Base-by-base conservation (phyloP, 2,888 invertebrate species). In the Noctua pronuba region DNA sequence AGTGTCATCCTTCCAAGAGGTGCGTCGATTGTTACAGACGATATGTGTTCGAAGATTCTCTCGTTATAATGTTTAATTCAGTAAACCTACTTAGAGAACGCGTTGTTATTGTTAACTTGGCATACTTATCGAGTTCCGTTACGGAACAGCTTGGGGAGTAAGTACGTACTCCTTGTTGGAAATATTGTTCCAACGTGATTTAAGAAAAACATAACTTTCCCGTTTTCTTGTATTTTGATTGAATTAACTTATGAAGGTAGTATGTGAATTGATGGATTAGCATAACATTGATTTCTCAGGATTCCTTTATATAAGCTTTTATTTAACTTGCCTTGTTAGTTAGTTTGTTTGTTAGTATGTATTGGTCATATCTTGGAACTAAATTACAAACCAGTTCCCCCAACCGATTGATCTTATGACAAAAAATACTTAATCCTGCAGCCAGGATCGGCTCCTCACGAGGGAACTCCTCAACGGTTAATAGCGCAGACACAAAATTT, bases 101-200 rank as follows among this genome's bases (percentile, higher is more conserved):
- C 64, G 66, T 73, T 76, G 79, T 85, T 86, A 78, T 80, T 79
- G 78, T 86, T 41, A 88, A 85, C 83, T 89, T 83, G 49, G 80
- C 67, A 81, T 77, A 79, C 85, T 86, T 88, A 82, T 78, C 68
- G 82, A 84, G 85, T 82, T 77, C 77, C 67, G 64, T 24, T 41
- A 6, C 21, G 18, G 55, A 41, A 16, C 35, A 31, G 60, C 69
- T 13, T 66, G 1, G 35, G 5, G 41, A 41, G n/a, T 6, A n/a
- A 64, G 49, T 35, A 35, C 18, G 68, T 60, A 60, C 66, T 68
- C 21, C 49, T 62, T 71, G 44, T 75, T 66, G 79, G 68, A 66
- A 76, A 73, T 77, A 77, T 83, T 77, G 55, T 73, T 76, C 60
- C 38, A 85, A 60, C 69, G 69, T 73, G 66, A 78, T 78, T 84